Conservation (phyloP, 2,888 invertebrate genomes). For the Phortica magna region DNA sequence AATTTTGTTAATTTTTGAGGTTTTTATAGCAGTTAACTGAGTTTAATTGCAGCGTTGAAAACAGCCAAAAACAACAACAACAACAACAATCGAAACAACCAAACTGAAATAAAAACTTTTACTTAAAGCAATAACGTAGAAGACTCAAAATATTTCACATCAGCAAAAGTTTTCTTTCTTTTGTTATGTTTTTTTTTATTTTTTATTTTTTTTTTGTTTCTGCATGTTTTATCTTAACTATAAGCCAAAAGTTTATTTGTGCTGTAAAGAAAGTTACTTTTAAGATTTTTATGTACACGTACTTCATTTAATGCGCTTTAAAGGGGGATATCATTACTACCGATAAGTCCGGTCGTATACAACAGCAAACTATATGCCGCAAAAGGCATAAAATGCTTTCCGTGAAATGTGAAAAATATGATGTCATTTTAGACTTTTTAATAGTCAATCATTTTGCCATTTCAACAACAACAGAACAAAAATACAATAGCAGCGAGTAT, state of each 20-base stretch:
- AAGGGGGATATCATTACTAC: not conserved
- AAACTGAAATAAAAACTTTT: conserved; percentile 23
- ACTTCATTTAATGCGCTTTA: conserved; percentile 1
- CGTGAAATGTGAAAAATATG: conserved; percentile 67
- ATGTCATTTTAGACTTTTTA: conserved; percentile 68
- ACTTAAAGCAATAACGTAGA: conserved; percentile 30
- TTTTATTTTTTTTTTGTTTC: not conserved
- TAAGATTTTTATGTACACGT: conserved; percentile 6
- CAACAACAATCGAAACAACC: conserved; percentile 30
- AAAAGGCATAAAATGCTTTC: not conserved
- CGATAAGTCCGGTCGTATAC: not conserved
- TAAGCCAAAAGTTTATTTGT: not conserved
- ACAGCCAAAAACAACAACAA: conserved; percentile 32
- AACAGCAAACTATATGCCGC: not conserved
- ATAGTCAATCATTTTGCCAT: conserved; percentile 73
- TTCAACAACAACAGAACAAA: conserved; percentile 42
- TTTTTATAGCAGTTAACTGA: conserved; percentile 30
- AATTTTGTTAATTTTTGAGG: conserved; percentile 26
- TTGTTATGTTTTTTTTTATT: not conserved
- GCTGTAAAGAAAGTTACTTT: not conserved
- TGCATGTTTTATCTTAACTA: conserved; percentile 12
- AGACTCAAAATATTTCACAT: conserved; percentile 38
- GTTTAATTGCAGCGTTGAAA: conserved; percentile 58
- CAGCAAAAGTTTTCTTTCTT: not conserved
- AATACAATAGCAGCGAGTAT: not conserved